Evolutionary conservation across 1,140 invertebrate genomes (phyloP), one percentile per base, ranked within the genome.

Genomic region (Epicauta chinensis): DNA sequence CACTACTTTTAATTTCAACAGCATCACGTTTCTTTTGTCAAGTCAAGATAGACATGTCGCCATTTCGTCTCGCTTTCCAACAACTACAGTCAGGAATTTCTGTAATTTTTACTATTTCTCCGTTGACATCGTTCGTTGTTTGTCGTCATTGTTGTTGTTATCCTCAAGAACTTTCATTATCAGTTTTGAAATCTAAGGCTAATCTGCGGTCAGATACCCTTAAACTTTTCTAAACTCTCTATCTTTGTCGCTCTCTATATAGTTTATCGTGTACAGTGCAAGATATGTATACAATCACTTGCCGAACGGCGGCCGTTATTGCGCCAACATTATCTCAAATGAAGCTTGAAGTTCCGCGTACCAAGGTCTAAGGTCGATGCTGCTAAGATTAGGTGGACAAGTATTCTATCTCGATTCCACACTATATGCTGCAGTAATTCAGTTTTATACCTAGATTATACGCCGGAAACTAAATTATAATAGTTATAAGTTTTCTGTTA

Each of bases 301-400:
- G 51, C 51, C 51, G 41, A 52, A 37, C 16, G 29, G 37, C 42
- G 16, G 41, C 15, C 17, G 23, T 32, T 40, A 38, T 16, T 50
- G 30, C 29, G 32, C 30, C 13, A 16, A 38, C 39, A 51, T 43
- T 42, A 51, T 42, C 4, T 17, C 31, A 51, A 51, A 11, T 42
- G 49, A 51, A 51, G 49, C 49, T 42, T 51, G 51, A 52, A 52
- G 51, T 52, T 52, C 51, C 51, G 51, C 42, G 42, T 45, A 52
- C 16, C 51, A 54, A 54, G 44, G 52, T 54, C 37, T 15, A 41
- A 49, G 52, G 51, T 53, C 51, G 39, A 15, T 34, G 14, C 35
- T n/a, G 12, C 32, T n/a, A 4, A 12, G 10, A 34, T n/a, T 34
- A 34, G 12, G 12, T 34, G 12, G 16, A 23, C 40, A 42, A 29